Base-by-base conservation (phyloP, 2,888 invertebrate genomes). In the Clusia tigrina region DNA sequence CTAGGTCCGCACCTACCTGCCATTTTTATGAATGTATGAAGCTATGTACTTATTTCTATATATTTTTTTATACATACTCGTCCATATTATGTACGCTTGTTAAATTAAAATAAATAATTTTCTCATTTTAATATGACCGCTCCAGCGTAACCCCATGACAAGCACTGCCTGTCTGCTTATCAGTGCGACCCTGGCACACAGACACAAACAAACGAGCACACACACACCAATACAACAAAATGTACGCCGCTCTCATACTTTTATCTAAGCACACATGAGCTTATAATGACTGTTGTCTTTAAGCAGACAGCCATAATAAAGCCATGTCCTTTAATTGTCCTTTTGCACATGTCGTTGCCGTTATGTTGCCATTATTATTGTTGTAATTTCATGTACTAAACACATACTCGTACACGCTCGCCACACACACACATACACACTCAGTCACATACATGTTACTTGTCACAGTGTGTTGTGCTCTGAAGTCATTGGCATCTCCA, bases 241-340 rank as follows among this genome's bases (percentile, higher is more conserved):
- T n/a, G n/a, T n/a, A n/a, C n/a, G n/a, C n/a, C n/a, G n/a, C n/a
- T n/a, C n/a, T n/a, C n/a, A n/a, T n/a, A n/a, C n/a, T n/a, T n/a
- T n/a, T n/a, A n/a, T n/a, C n/a, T n/a, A n/a, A n/a, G n/a, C 6
- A 42, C 42, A 42, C 42, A 42, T n/a, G n/a, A 42, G 42, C 10
- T 2, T 20, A 15, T 48, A 48, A 48, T 48, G 48, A 48, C 48
- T 42, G 10, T 42, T 42, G 25, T 25, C 52, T n/a, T 37, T 1
- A 17, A 48, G n/a, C n/a, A n/a, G n/a, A 22, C 55, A 38, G 20
- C 38, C 23, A 37, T 55, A 37, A 55, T 55, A 55, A 55, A 55
- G 55, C 23, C 55, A 55, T 55, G 55, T 55, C 55, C 55, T 55
- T 55, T 55, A 55, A 55, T 55, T 55, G 55, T 37, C 55, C 55